phyloP scores from a whole-genome alignment of 1,140 invertebrate species.

The Nephila pilipes region DNA sequence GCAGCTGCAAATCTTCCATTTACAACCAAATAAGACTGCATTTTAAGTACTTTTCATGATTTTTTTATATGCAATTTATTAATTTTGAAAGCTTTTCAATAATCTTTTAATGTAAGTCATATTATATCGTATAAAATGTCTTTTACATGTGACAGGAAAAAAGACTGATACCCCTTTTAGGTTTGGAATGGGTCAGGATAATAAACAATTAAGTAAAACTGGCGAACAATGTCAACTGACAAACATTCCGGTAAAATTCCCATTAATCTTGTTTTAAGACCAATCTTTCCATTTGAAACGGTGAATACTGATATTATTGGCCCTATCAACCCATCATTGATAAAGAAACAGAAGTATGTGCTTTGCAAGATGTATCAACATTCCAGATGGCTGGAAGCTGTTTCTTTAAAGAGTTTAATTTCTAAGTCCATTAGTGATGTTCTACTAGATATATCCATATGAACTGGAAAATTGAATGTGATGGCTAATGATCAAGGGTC shows the following conservation, averaged over 20 bases:
- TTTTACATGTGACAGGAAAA: no score
- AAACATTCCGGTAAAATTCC: not conserved
- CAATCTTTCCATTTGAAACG: not conserved
- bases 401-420: not conserved
- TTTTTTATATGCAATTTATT: no score
- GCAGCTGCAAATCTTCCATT: no score
- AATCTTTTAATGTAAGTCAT: no score
- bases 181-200: not conserved
- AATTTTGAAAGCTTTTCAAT: no score
- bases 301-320: conserved; percentile 9
- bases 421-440: not conserved
- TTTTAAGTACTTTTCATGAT: no score
- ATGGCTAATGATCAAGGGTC: no score
- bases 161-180: not conserved
- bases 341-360: not conserved
- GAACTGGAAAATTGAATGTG: not conserved
- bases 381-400: conserved; percentile 1
- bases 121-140: no score
- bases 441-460: not conserved
- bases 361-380: not conserved
- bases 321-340: not conserved
- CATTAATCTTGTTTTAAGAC: not conserved
- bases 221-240: conserved; percentile 3
- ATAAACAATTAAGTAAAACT: not conserved
- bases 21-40: no score